These are phyloP conservation scores for Alligator mississippiensis DNA, from an alignment of 2,113 vertebrate species.

Conservation along the genomic window DNA sequence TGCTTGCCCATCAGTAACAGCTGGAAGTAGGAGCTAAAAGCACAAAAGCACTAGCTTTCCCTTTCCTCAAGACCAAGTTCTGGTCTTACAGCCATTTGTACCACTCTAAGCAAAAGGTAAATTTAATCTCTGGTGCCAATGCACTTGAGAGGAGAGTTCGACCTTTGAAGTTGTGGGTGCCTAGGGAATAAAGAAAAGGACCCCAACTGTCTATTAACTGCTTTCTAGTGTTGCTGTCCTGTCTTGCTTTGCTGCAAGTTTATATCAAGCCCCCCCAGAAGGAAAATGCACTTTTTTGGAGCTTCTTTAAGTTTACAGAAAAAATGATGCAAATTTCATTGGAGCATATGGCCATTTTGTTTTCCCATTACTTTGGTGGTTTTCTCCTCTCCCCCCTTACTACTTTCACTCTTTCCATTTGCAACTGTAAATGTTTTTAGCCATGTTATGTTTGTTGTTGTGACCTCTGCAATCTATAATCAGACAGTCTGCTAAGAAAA, in stretches of 20 bases:
- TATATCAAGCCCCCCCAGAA: neutral
- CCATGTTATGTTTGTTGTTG: neutral
- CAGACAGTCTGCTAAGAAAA: neutral
- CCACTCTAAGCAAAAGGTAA: too few relatives aligned
- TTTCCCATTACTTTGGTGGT: neutral
- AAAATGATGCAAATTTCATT: neutral
- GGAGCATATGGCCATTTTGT: neutral
- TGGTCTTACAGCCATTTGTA: too few relatives aligned
- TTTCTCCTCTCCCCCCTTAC: neutral
- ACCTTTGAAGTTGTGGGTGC: slow-evolving; percentile 9
- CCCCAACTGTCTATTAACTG: slow-evolving; percentile 31
- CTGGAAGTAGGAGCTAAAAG: slow-evolving; percentile 23
- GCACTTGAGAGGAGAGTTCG: slow-evolving; percentile 32
- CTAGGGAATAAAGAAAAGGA: neutral
- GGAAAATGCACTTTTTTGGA: neutral
- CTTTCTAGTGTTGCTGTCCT: neutral
- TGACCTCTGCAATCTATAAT: neutral
- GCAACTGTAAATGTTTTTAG: slow-evolving; percentile 5
- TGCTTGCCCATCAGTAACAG: neutral
- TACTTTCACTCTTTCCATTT: neutral
- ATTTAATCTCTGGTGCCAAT: slow-evolving; percentile 1
- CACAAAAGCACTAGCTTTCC: neutral
- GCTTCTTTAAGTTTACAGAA: neutral
- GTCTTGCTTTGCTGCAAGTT: neutral
- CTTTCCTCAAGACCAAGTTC: too few relatives aligned